Base-by-base conservation (phyloP, 2,113 vertebrate genomes). In the Xiphophorus hellerii region DNA sequence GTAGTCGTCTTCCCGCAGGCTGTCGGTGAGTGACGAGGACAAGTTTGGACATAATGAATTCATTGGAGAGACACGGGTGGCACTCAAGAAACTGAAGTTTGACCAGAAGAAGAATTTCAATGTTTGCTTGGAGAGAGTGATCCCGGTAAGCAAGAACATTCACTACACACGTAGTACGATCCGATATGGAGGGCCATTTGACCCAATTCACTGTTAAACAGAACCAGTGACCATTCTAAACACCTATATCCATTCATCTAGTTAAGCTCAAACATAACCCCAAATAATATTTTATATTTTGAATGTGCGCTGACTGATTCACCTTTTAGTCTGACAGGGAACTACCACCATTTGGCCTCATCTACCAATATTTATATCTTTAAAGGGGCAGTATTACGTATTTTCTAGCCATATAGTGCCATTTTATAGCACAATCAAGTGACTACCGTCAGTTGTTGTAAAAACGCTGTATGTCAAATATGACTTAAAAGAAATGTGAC, bases 31-130 rank as follows among this genome's bases (percentile, higher is more conserved):
- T 0, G 97, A 99, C 1, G 97, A 98, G 85, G 97, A 99, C 91
- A 99, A 96, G 79, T 98, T 99, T 30, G 97, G 97, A 78, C 97
- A 99, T 85, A 99, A 98, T 0, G 97, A 99, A 82, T 99, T 99
- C 48, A 99, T 99, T 0, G 97, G 97, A 6, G 97, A 99, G 93
- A 98, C 97, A 0, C 91, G 97, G 62, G 95, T 98, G 80, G 95
- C 96, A 0, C 93, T 99, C 89, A 98, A 98, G 93, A 98, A 97
- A 71, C 88, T 99, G 68, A 98, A 97, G 84, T 90, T 95, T 5
- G 95, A 96, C 82, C 96, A 97, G 94, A 97, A 96, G 78, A 99
- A 98, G 94, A 97, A 95, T 89, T 97, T 97, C 92, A 98, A 92
- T 28, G 96, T 98, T 80, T 99, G 97, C 74, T 90, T 99, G 80